phyloP scores from a whole-genome alignment of 2,888 invertebrate species.

The Drosophila borealis region DNA sequence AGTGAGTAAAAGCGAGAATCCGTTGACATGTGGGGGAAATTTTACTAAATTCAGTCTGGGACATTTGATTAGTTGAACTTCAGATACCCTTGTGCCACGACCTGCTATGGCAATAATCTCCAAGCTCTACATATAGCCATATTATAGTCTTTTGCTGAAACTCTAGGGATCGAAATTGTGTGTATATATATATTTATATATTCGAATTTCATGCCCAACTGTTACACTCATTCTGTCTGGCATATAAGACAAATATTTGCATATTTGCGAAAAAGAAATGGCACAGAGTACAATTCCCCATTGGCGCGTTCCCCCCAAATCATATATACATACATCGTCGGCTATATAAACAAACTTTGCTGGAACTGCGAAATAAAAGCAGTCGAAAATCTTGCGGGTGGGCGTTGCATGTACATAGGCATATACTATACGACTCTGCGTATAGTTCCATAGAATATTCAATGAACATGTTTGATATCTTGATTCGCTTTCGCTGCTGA shows the following conservation, averaged over 20 bases:
- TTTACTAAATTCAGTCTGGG: not conserved
- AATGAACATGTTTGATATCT: slow-evolving; percentile 46
- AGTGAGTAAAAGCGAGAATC: slow-evolving; percentile 85
- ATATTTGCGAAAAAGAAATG: slow-evolving; percentile 26
- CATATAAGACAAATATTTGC: slow-evolving; percentile 23
- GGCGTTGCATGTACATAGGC: slow-evolving; percentile 48
- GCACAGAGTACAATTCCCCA: slow-evolving; percentile 41
- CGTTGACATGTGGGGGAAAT: not conserved
- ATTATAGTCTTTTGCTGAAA: not conserved
- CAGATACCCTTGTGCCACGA: slow-evolving; percentile 6
- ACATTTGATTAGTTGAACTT: not conserved
- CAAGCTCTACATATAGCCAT: not conserved
- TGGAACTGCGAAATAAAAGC: slow-evolving; percentile 47
- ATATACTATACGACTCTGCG: slow-evolving; percentile 9
- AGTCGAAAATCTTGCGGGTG: slow-evolving; percentile 41
- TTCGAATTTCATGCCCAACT: slow-evolving; percentile 18
- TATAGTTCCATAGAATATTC: slow-evolving; percentile 55
- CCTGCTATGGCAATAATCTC: not conserved
- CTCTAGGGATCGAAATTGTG: slow-evolving; percentile 6
- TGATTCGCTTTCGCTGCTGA: slow-evolving; percentile 44
- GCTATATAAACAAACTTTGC: slow-evolving; percentile 44
- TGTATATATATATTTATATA: too few relatives aligned
- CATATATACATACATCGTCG: slow-evolving; percentile 17
- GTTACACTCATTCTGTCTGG: slow-evolving; percentile 16
- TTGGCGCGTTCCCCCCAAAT: slow-evolving; percentile 34